A percentile compares a stretch with the other conserved stretches of the same genome.
Conservation (phyloP, 2,888 invertebrate species). For the Laothoe populi region DNA sequence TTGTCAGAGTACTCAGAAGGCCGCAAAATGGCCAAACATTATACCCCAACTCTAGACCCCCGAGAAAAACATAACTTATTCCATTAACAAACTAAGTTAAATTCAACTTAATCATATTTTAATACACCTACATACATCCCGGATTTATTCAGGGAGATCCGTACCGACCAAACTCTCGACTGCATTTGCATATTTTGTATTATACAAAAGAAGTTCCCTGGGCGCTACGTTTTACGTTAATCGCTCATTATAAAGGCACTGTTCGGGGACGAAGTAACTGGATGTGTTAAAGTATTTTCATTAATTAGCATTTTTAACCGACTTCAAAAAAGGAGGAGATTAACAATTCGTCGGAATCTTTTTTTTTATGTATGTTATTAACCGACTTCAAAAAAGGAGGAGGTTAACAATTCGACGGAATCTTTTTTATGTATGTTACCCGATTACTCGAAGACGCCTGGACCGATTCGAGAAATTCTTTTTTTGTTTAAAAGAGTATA, state of each 20-base stretch:
- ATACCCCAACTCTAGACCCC: too few species aligned
- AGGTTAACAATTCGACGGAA: too few species aligned
- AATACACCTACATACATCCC: neutral
- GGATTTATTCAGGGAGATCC: conserved; percentile 14
- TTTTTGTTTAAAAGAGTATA: too few species aligned
- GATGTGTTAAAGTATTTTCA: neutral
- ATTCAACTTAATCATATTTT: conserved; percentile 19
- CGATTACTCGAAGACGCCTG: too few species aligned
- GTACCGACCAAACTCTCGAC: conserved; percentile 1
- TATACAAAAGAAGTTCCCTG: conserved; percentile 46
- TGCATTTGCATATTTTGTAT: conserved; percentile 58
- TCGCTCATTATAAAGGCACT: conserved; percentile 44
- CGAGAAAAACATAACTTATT: too few species aligned
- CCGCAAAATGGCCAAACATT: neutral
- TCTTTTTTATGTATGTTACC: too few species aligned
- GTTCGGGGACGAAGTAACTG: neutral
- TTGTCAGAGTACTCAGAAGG: too few species aligned
- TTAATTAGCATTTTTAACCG: neutral
- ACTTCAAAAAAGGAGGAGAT: neutral
- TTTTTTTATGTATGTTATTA: too few species aligned
- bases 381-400: too few species aligned
- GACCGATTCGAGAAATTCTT: too few species aligned
- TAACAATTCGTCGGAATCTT: too few species aligned
- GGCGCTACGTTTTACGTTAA: conserved; percentile 40
- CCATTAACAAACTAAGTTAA: neutral